Base-by-base conservation (phyloP, 2,113 vertebrate species). In the Silurus asotus region DNA sequence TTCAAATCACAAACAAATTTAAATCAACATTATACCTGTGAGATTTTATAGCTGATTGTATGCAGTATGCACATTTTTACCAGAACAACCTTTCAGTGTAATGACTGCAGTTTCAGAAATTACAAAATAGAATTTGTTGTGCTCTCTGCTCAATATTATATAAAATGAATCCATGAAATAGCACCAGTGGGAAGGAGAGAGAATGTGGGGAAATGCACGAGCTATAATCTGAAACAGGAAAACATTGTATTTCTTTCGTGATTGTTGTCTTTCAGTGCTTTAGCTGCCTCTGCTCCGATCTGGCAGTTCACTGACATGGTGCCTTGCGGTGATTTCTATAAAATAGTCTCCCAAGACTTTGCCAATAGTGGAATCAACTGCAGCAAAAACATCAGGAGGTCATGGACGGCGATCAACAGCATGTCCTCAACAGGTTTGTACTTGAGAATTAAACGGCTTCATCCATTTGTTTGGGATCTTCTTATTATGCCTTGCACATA, bases 231-330 rank as follows among this genome's bases (percentile, higher is more conserved):
- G 51, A 4, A 14, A 13, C 8, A 13, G 58, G 64, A 7, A 53
- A 56, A 23, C 17, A 23, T 37, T 69, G 6, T 7, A 19, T 17
- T n/a, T 37, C 37, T 37, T 37, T 62, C 51, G 25, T 62, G n/a
- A 9, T 61, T 64, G 6, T 69, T 81, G 61, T 65, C 0, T 90
- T 94, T 84, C 93, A 99, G 98, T 88, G 97, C 98, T 89, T 92
- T 99, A 88, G 98, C 98, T 75, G 92, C 98, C 6, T 99, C 98
- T 0, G 98, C 98, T 45, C 98, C 98, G 0, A 97, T 98, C 91
- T 99, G 96, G 97, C 96, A 98, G 90, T 98, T 99, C 92, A 92
- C 95, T 14, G 92, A 93, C 84, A 92, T 98, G 94, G 96, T 96
- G 89, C 94, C 96, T 0, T 99, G 97, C 92, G 96, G 95, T 64